Evolutionary conservation across 1,140 invertebrate species (phyloP).

Genomic region (Pomacea maculata): DNA sequence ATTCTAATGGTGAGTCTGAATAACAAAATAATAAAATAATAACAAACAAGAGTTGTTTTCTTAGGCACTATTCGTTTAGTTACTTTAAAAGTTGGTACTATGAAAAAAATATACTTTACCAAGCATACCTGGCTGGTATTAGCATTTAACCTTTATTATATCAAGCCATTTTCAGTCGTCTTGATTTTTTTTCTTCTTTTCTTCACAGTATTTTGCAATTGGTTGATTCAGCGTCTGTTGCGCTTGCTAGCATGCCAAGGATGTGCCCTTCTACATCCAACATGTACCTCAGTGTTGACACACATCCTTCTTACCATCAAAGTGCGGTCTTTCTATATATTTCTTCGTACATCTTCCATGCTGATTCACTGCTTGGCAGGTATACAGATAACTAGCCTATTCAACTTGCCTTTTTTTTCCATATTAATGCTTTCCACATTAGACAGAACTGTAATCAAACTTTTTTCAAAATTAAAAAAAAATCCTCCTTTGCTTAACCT

Average conservation of each 20-base stretch:
- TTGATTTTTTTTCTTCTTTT: not conserved
- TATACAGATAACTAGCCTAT: not conserved
- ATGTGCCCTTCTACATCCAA: constrained; percentile 29
- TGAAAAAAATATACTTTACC: not conserved
- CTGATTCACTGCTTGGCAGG: constrained; percentile 24
- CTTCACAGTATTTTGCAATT: constrained; percentile 40
- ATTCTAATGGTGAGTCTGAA: constrained; percentile 17
- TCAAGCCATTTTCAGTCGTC: not conserved
- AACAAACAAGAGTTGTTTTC: not conserved
- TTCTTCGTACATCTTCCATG: constrained; percentile 15
- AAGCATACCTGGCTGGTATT: not conserved
- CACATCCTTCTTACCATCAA: constrained; percentile 30
- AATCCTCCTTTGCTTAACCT: too few relatives aligned
- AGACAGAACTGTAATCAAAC: too few relatives aligned
- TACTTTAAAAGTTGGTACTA: not conserved
- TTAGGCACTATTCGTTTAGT: not conserved
- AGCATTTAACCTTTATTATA: not conserved
- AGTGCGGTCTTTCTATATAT: constrained; percentile 30
- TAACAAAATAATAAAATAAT: not conserved
- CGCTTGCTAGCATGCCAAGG: constrained; percentile 27
- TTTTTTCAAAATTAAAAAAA: too few relatives aligned
- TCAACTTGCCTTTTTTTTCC: too few relatives aligned
- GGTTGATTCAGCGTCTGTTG: constrained; percentile 38
- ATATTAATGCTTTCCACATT: too few relatives aligned
- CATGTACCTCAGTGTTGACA: constrained; percentile 25